These are phyloP conservation scores for Myoxocephalus aenaeus DNA, from an alignment of 2,797 vertebrate species.

Conservation along the genomic window DNA sequence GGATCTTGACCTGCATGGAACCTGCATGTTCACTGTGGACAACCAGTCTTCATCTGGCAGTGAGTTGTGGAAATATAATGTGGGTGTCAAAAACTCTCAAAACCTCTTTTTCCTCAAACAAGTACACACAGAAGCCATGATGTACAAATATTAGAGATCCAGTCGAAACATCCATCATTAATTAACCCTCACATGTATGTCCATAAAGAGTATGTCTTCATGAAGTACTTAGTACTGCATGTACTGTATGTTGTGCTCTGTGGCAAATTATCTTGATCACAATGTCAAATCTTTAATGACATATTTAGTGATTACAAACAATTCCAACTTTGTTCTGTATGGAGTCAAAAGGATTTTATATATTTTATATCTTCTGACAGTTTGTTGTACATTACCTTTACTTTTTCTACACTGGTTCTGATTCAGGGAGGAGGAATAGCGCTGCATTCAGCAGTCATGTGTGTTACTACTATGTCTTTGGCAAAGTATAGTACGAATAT, in stretches of 20 bases:
- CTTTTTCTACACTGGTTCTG: neutral
- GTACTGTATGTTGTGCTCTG: conserved; percentile 18
- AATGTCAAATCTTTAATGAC: neutral
- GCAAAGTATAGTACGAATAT: neutral
- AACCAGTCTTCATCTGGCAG: conserved; percentile 15
- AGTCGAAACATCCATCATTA: neutral
- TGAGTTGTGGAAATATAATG: conserved; percentile 29
- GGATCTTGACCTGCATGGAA: conserved; percentile 9
- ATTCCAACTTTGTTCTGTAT: neutral
- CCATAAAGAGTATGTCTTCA: neutral
- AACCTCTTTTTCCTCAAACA: neutral
- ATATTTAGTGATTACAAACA: neutral
- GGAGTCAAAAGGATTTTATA: neutral
- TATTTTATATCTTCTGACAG: neutral
- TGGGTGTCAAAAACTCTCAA: conserved; percentile 1
- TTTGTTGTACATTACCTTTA: neutral
- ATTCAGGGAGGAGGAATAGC: neutral
- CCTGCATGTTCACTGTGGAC: conserved; percentile 8
- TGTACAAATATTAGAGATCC: neutral
- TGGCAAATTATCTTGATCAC: neutral
- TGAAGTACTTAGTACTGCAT: neutral
- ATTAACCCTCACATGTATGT: neutral
- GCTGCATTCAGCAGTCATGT: neutral
- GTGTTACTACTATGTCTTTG: conserved; percentile 15
- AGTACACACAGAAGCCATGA: neutral